phyloP scores from a whole-genome alignment of 2,113 vertebrate genomes.

The Lepus europaeus region DNA sequence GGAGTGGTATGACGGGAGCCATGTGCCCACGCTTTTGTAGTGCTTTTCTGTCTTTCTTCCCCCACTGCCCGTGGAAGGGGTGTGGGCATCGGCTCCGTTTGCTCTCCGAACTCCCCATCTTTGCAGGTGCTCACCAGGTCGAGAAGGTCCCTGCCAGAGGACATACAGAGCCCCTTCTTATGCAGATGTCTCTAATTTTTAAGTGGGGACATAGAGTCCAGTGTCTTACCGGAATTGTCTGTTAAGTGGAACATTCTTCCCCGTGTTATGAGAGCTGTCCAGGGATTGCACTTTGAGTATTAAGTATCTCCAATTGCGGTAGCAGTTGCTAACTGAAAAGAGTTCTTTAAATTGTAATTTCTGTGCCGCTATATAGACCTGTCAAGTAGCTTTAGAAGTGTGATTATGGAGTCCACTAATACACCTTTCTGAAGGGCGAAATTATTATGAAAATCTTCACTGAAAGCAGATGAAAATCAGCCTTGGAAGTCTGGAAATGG shows the following conservation, averaged over 20 bases:
- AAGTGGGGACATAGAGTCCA: neutral
- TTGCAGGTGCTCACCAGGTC: neutral
- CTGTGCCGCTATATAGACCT: constrained; percentile 42
- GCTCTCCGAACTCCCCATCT: constrained; percentile 45
- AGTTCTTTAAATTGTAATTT: constrained; percentile 59
- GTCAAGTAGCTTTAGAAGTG: constrained; percentile 44
- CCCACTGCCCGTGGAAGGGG: neutral
- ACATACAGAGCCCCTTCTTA: constrained; percentile 40
- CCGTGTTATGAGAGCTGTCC: constrained; percentile 17
- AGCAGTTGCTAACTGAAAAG: constrained; percentile 42
- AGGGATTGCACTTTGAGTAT: constrained; percentile 60
- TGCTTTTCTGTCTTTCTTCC: neutral
- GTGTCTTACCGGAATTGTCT: neutral
- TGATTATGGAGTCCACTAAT: constrained; percentile 65
- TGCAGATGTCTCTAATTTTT: constrained; percentile 46
- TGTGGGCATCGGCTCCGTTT: neutral
- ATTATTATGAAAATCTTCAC: constrained; percentile 51
- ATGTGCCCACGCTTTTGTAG: neutral
- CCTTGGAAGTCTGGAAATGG: constrained; percentile 53
- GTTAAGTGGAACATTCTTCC: constrained; percentile 37
- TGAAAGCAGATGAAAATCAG: neutral
- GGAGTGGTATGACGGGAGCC: fast-evolving
- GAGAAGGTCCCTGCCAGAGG: neutral
- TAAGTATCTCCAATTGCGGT: constrained; percentile 16
- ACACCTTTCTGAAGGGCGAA: constrained; percentile 56